Evolutionary conservation across 2,888 invertebrate species (phyloP).

Genomic region (Maniola hyperantus): DNA sequence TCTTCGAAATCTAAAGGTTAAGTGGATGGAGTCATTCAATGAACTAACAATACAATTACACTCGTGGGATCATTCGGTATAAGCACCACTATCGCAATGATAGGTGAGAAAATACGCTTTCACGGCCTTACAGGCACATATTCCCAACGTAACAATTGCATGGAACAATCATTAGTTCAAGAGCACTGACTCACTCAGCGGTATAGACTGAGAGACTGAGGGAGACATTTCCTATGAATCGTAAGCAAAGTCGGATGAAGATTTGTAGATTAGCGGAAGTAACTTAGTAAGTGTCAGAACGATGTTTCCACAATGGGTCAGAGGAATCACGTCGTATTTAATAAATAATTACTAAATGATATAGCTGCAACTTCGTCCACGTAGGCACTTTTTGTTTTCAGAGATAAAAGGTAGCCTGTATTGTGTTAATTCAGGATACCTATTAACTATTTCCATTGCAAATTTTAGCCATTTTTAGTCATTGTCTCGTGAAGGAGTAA

Average conservation of each 20-base stretch:
- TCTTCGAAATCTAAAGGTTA: constrained; percentile 39
- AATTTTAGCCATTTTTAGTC: no score
- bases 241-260: not conserved
- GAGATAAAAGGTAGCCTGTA: no score
- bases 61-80: constrained; percentile 47
- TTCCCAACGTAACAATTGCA: constrained; percentile 64
- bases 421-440: no score
- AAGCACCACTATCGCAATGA: constrained; percentile 42
- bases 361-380: no score
- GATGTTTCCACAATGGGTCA: not conserved
- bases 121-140: constrained; percentile 56
- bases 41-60: constrained; percentile 39
- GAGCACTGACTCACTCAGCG: constrained; percentile 53
- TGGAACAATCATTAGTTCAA: constrained; percentile 66
- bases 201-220: constrained; percentile 39
- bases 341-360: no score
- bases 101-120: constrained; percentile 74
- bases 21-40: constrained; percentile 37
- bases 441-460: no score
- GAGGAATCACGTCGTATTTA: not conserved
- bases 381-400: no score
- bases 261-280: constrained; percentile 1
- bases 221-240: constrained; percentile 9
- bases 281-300: not conserved
- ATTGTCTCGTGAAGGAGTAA: no score